phyloP scores from a whole-genome alignment of 2,888 invertebrate species.

The Chesias legatella region DNA sequence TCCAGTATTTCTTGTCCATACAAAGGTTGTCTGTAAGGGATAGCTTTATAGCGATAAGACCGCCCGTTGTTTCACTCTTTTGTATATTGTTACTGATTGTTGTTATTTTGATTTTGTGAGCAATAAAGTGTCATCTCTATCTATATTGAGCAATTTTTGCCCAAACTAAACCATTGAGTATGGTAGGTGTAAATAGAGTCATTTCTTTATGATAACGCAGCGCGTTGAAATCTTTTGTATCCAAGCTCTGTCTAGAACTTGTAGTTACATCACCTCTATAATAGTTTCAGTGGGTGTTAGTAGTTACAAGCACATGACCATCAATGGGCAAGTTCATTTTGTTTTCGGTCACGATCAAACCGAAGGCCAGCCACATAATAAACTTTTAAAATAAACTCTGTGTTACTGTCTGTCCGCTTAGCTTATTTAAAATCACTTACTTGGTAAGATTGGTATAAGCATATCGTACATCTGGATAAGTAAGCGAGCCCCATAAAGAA shows the following conservation, averaged over 20 bases:
- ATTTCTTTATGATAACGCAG: background rate
- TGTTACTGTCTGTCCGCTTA: background rate
- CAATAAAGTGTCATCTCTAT: too few relatives aligned
- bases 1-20: too few relatives aligned
- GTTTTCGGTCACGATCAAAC: constrained; percentile 50
- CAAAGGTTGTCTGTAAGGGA: too few relatives aligned
- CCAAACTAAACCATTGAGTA: too few relatives aligned
- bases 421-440: constrained; percentile 40
- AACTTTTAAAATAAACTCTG: constrained; percentile 36
- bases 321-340: constrained; percentile 30
- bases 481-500: constrained; percentile 65
- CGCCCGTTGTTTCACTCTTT: too few relatives aligned
- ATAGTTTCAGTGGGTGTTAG: constrained; percentile 7
- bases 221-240: constrained; percentile 17
- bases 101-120: too few relatives aligned
- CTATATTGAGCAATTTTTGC: too few relatives aligned
- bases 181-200: too few relatives aligned
- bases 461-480: constrained; percentile 58
- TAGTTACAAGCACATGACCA: constrained; percentile 15
- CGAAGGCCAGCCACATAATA: constrained; percentile 52
- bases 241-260: constrained; percentile 3
- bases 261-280: constrained; percentile 10
- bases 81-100: too few relatives aligned
- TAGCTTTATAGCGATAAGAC: too few relatives aligned
- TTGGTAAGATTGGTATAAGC: constrained; percentile 56